Percentiles rank a stretch among this genome's conserved stretches.
These are phyloP conservation scores for Heliconius ethilla DNA, from an alignment of 2,888 invertebrate species.

Conservation along the genomic window DNA sequence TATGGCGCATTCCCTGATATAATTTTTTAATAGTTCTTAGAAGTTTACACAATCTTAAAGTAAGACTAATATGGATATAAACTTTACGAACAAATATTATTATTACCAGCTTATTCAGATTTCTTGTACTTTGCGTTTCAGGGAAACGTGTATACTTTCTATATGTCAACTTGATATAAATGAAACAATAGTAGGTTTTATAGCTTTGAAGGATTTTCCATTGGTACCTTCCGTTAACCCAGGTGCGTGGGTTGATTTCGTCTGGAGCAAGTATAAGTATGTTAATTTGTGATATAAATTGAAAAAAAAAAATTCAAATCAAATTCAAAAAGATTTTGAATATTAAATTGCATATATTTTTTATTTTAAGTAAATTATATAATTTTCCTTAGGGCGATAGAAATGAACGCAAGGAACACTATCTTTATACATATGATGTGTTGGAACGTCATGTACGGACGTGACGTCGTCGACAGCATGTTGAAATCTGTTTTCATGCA, in stretches of 20 bases:
- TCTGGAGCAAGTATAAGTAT: constrained; percentile 80
- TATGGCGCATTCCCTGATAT: no score
- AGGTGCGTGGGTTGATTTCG: constrained; percentile 82
- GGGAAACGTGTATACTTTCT: constrained; percentile 75
- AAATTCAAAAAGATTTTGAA: no score
- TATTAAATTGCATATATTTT: background rate
- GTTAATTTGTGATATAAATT: background rate
- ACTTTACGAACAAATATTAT: background rate
- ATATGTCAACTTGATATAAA: constrained; percentile 71
- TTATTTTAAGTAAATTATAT: background rate
- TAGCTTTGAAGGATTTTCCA: constrained; percentile 75
- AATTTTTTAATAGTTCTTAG: no score
- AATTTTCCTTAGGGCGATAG: constrained; percentile 61
- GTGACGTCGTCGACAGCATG: constrained; percentile 65
- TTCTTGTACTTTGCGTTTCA: constrained; percentile 55
- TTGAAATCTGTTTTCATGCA: constrained; percentile 77
- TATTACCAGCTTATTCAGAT: background rate
- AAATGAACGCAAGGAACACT: constrained; percentile 78
- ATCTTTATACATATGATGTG: constrained; percentile 83
- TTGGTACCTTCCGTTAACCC: constrained; percentile 80
- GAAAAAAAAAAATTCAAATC: no score
- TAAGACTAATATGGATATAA: background rate
- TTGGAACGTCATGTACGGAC: constrained; percentile 69
- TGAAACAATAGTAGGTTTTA: constrained; percentile 62
- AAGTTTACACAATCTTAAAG: no score